These are phyloP conservation scores for Nicator chloris DNA, from an alignment of 2,113 vertebrate genomes.

Conservation along the genomic window DNA sequence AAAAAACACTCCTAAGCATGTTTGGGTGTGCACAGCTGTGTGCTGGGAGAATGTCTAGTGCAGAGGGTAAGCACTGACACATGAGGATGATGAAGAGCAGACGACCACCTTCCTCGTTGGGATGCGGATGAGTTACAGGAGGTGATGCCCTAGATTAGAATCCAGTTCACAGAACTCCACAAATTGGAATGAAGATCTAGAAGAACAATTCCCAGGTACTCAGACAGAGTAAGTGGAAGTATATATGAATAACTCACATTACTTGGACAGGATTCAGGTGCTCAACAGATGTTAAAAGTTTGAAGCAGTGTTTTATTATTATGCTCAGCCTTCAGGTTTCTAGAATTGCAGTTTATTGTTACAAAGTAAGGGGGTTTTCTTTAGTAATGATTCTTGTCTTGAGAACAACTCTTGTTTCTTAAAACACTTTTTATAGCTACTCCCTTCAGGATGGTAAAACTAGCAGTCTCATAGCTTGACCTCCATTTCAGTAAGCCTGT, in stretches of 20 bases:
- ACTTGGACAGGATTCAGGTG: not conserved
- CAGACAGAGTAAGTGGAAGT: not conserved
- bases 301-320: not conserved
- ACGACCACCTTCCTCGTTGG: accelerated
- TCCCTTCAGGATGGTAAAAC: not conserved
- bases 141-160: not conserved
- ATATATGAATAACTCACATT: not conserved
- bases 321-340: not conserved
- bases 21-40: not conserved
- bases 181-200: not conserved
- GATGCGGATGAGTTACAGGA: not conserved
- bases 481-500: not conserved
- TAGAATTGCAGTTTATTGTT: not conserved
- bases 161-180: not conserved
- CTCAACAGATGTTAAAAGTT: not conserved
- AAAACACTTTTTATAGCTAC: not conserved
- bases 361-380: not conserved
- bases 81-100: not conserved
- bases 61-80: not conserved
- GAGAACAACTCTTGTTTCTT: not conserved
- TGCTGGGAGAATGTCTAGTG: not conserved
- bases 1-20: not conserved
- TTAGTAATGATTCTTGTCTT: not conserved
- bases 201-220: not conserved
- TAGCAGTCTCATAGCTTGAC: not conserved